A percentile compares a stretch with the other conserved stretches of the same genome.
phyloP scores from a whole-genome alignment of 1,140 invertebrate genomes.

The Aphis gossypii region DNA sequence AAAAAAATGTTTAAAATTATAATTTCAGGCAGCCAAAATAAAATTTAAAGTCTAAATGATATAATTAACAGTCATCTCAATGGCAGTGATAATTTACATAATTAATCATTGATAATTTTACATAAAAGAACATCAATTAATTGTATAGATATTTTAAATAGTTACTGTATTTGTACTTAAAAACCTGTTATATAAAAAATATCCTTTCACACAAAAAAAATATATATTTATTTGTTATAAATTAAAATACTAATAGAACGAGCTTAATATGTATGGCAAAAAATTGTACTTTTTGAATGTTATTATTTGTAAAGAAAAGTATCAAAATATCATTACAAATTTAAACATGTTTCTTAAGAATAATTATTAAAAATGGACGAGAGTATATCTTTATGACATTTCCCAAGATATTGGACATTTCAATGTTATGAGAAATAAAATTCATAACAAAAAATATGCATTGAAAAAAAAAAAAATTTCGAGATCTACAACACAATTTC shows the following conservation, averaged over 20 bases:
- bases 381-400: neutral
- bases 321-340: conserved; percentile 13
- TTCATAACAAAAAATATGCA: neutral
- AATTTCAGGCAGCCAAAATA: conserved; percentile 1
- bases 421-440: conserved; percentile 21
- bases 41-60: neutral
- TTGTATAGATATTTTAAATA: conserved; percentile 20
- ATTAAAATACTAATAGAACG: conserved; percentile 11
- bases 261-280: conserved; percentile 38
- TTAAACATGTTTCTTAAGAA: conserved; percentile 15
- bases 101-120: conserved; percentile 34
- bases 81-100: conserved; percentile 52
- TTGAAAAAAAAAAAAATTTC: conserved; percentile 29
- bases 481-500: conserved; percentile 50
- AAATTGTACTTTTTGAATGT: conserved; percentile 17
- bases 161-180: conserved; percentile 41
- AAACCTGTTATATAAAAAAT: conserved; percentile 38
- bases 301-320: conserved; percentile 35
- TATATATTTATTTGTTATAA: conserved; percentile 9
- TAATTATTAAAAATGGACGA: conserved; percentile 27
- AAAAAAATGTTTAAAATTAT: conserved; percentile 26
- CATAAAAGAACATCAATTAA: neutral
- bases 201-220: neutral
- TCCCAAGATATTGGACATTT: neutral
- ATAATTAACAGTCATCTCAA: conserved; percentile 53